Percentiles rank a stretch among this genome's conserved stretches.
Evolutionary conservation across 2,888 invertebrate species (phyloP).

Genomic region (Drosophila peninsularis): DNA sequence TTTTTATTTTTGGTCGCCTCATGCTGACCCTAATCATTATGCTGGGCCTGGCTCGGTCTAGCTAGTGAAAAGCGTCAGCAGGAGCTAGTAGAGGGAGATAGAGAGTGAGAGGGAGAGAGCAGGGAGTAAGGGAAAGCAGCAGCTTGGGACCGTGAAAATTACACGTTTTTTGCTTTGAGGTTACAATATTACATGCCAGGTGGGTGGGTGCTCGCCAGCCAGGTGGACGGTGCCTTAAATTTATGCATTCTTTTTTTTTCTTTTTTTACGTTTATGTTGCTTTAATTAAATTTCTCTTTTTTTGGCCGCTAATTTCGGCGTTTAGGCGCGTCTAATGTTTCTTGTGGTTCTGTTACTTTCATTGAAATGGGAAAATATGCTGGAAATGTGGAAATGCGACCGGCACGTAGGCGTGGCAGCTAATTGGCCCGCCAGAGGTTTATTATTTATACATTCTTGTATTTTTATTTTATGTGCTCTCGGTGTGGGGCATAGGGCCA

Average conservation of each 20-base stretch:
- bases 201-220: conserved; percentile 56
- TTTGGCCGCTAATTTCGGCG: conserved; percentile 70
- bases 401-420: conserved; percentile 33
- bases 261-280: conserved; percentile 55
- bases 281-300: conserved; percentile 78
- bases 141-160: conserved; percentile 76
- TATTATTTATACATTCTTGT: conserved; percentile 67
- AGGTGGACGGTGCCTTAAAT: conserved; percentile 50
- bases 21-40: conserved; percentile 76
- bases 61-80: conserved; percentile 58
- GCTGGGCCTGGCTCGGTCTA: conserved; percentile 50
- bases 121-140: conserved; percentile 21
- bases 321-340: conserved; percentile 75
- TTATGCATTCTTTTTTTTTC: conserved; percentile 64
- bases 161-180: conserved; percentile 69
- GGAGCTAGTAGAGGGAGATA: background rate
- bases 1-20: conserved; percentile 39
- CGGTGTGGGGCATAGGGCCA: conserved; percentile 2
- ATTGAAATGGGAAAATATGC: conserved; percentile 73
- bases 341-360: conserved; percentile 60
- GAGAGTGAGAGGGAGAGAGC: background rate
- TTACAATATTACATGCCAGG: conserved; percentile 67
- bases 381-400: conserved; percentile 22
- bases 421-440: conserved; percentile 68
- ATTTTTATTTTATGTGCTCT: background rate